Evolutionary conservation across 2,113 vertebrate genomes (phyloP).

Genomic region (Steatornis caripensis): DNA sequence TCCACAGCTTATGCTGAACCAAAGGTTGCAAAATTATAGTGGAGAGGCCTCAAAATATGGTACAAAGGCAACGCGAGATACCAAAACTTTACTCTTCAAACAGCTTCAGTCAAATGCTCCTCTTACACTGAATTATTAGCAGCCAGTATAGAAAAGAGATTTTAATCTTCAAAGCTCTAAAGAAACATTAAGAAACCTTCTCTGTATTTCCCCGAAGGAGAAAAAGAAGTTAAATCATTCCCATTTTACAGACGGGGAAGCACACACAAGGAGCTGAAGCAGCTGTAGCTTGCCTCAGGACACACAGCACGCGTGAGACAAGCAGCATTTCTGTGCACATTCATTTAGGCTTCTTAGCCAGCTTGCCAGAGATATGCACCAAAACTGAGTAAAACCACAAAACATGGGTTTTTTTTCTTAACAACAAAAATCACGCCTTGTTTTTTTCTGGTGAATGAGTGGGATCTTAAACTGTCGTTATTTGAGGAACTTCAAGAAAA

Average conservation of each 20-base stretch:
- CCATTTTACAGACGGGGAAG: slow-evolving; percentile 28
- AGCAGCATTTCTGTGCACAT: background rate
- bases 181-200: slow-evolving; percentile 43
- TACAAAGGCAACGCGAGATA: slow-evolving; percentile 10
- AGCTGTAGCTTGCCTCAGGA: slow-evolving; percentile 48
- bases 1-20: background rate
- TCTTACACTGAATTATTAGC: slow-evolving; percentile 41
- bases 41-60: background rate
- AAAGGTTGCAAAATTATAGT: slow-evolving; percentile 6
- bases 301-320: slow-evolving; percentile 15
- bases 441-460: background rate
- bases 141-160: slow-evolving; percentile 30
- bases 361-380: background rate
- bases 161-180: slow-evolving; percentile 54
- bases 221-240: slow-evolving; percentile 44
- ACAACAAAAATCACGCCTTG: background rate
- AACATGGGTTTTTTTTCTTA: background rate
- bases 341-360: background rate
- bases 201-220: slow-evolving; percentile 23
- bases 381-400: background rate
- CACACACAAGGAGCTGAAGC: background rate
- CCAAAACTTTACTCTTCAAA: slow-evolving; percentile 39
- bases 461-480: background rate
- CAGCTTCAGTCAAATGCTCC: background rate
- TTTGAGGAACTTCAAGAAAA: background rate